These are phyloP conservation scores for Kryptolebias marmoratus DNA, from an alignment of 2,113 vertebrate genomes.

Conservation along the genomic window DNA sequence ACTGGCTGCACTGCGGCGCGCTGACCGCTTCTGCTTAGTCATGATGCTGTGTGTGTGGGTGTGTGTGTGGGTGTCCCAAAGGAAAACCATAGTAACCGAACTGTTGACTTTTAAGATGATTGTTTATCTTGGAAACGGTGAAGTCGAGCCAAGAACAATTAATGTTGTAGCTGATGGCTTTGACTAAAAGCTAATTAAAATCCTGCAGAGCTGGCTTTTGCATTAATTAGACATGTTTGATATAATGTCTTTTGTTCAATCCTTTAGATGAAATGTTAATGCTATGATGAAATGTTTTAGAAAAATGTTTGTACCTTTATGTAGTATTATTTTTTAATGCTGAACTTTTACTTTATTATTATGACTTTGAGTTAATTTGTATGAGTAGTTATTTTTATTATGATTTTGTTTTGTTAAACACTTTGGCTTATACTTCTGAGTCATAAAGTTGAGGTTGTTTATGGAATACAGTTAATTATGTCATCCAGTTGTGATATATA, in stretches of 20 bases:
- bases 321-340: too few species aligned
- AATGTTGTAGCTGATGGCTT: constrained; percentile 33
- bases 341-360: too few species aligned
- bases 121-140: constrained; percentile 6
- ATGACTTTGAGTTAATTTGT: too few species aligned
- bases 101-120: not conserved
- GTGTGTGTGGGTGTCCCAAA: not conserved
- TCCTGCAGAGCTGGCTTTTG: constrained; percentile 8
- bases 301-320: too few species aligned
- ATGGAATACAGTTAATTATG: too few species aligned
- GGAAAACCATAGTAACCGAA: not conserved
- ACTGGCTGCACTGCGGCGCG: constrained; percentile 59
- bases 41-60: constrained; percentile 40
- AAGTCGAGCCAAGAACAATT: constrained; percentile 17
- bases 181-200: not conserved
- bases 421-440: too few species aligned
- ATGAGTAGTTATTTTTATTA: too few species aligned
- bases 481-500: too few species aligned
- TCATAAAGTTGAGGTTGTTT: too few species aligned
- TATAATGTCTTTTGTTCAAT: not conserved
- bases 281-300: too few species aligned
- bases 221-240: not conserved
- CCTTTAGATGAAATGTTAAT: not conserved
- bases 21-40: constrained; percentile 67
- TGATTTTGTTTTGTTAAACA: too few species aligned